Evolutionary conservation across 2,113 vertebrate species (phyloP), one percentile per base, ranked within the genome.

Genomic region (Perca schrenkii): DNA sequence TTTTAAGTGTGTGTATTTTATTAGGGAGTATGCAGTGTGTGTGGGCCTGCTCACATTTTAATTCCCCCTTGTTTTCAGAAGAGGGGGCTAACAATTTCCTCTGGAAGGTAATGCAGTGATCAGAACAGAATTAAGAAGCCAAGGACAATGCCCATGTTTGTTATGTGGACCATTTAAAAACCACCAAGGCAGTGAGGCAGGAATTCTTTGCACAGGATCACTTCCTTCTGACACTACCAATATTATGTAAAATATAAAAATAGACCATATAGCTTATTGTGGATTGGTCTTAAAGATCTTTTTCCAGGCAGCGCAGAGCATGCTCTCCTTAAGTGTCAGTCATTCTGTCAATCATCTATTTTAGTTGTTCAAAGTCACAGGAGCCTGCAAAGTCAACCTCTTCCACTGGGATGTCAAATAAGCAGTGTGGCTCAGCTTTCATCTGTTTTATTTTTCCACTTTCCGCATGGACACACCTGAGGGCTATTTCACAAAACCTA

Each of bases 391-490:
- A 83, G 47, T 84, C 67, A 79, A 64, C 62, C 43, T 69, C 31
- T 49, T 76, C 68, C 66, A 61, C 88, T 63, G 82, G 63, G 28
- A 71, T 74, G 60, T 86, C 83, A 89, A 84, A 87, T 79, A 84
- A 86, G 77, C 66, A 79, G 46, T 43, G 19, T 63, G 66, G 74
- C 72, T 62, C 68, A 67, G 84, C 58, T 61, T 71, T 83, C 53
- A 64, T 86, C 43, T 77, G 71, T 88, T 66, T 83, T 77, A 67
- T 62, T 88, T 74, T 88, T 86, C 84, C 74, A 79, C 68, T 69
- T 50, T 64, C 66, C 68, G 28, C 74, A 56, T 80, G 73, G 79
- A 57, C 66, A 67, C 80, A 77, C 87, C 77, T 40, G 8, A 40
- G 36, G 36, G 6, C 36, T 40, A 8, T 40, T 40, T 40, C 36